These are phyloP conservation scores for Merodon equestris DNA, from an alignment of 2,888 invertebrate species.

Conservation along the genomic window DNA sequence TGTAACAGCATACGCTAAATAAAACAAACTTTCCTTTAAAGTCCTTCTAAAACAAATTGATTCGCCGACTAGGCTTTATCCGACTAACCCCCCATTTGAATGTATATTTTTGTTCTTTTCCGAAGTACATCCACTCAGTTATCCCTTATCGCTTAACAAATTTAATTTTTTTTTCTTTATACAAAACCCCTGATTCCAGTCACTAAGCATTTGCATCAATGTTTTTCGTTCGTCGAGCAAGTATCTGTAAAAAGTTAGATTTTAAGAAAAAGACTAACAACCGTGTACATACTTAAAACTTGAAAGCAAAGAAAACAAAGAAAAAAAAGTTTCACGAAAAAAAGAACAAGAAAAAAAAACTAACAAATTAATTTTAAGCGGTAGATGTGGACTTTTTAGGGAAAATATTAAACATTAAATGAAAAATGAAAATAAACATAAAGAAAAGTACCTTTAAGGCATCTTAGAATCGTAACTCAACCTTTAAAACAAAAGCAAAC, in stretches of 20 bases:
- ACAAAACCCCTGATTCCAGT: not conserved
- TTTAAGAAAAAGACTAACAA: slow-evolving; percentile 15
- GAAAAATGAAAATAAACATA: slow-evolving; percentile 11
- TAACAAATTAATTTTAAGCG: slow-evolving; percentile 48
- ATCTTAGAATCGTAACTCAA: too few species aligned
- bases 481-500: too few species aligned
- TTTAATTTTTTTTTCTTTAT: not conserved
- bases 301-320: slow-evolving; percentile 11
- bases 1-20: too few species aligned
- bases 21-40: too few species aligned
- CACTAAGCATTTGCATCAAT: not conserved
- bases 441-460: slow-evolving; percentile 36
- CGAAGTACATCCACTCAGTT: too few species aligned
- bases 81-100: too few species aligned
- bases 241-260: slow-evolving; percentile 30
- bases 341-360: slow-evolving; percentile 38
- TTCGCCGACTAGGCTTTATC: too few species aligned
- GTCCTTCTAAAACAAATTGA: too few species aligned
- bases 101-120: too few species aligned
- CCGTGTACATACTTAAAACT: slow-evolving; percentile 16
- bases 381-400: slow-evolving; percentile 58
- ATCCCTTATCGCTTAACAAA: too few species aligned
- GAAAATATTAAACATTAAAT: slow-evolving; percentile 37
- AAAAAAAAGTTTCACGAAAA: slow-evolving; percentile 41
- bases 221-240: slow-evolving; percentile 7